phyloP scores from a whole-genome alignment of 2,113 vertebrate species.

The Strigops habroptila region DNA sequence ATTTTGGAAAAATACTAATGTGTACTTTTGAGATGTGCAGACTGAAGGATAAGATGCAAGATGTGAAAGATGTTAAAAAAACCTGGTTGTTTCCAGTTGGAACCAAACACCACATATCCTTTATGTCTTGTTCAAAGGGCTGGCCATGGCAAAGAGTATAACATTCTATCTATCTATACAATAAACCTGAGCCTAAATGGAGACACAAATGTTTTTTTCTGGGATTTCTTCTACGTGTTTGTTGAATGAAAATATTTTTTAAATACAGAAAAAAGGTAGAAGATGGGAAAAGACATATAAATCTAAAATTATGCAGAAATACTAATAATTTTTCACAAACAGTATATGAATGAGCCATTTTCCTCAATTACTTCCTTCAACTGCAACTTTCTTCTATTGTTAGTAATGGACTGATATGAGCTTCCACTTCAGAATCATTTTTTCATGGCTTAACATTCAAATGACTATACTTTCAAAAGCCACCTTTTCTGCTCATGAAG shows the following conservation, averaged over 20 bases:
- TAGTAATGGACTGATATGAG: not conserved
- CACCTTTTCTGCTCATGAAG: not conserved
- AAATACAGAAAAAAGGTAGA: not conserved
- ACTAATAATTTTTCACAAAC: not conserved
- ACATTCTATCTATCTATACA: not conserved
- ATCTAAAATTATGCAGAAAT: not conserved
- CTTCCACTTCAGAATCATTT: not conserved
- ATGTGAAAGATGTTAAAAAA: not conserved
- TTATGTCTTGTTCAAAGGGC: not conserved
- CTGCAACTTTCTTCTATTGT: not conserved
- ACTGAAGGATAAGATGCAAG: not conserved
- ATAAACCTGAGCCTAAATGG: not conserved
- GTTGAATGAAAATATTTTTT: not conserved
- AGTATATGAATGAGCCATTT: rapidly evolving
- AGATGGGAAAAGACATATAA: not conserved
- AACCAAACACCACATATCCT: not conserved
- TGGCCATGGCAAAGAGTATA: not conserved
- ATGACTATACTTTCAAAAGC: not conserved
- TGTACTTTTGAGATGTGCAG: not conserved
- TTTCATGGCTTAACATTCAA: not conserved
- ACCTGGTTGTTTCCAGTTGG: not conserved
- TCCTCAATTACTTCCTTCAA: not conserved
- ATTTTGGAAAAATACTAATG: not conserved
- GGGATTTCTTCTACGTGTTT: not conserved
- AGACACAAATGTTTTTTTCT: not conserved